phyloP scores from a whole-genome alignment of 2,888 invertebrate genomes.

The Rotaria sp. region DNA sequence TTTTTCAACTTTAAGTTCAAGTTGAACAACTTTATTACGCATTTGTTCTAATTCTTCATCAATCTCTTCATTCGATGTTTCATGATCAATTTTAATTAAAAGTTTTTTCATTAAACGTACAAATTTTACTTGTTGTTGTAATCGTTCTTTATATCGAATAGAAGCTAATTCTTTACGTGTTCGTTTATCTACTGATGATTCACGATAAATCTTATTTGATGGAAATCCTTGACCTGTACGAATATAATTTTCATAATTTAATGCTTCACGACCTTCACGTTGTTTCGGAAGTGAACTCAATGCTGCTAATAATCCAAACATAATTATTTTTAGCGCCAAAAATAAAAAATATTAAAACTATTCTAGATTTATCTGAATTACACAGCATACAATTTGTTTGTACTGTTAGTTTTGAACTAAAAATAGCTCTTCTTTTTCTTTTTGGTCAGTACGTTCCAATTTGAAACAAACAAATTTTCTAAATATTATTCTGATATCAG shows the following conservation, averaged over 20 bases:
- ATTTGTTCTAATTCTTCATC: background rate
- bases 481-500: background rate
- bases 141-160: background rate
- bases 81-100: background rate
- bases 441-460: background rate
- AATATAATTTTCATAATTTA: background rate
- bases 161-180: background rate
- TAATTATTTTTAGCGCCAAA: background rate
- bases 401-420: no score
- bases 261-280: background rate
- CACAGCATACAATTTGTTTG: no score
- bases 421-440: no score
- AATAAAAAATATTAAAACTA: no score
- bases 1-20: background rate
- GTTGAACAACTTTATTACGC: background rate
- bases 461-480: background rate
- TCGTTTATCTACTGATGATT: background rate
- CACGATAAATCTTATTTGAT: background rate
- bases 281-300: background rate
- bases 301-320: background rate
- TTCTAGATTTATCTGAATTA: no score
- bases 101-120: background rate
- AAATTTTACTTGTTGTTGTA: background rate
- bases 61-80: background rate
- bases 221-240: background rate